Evolutionary conservation across 2,888 invertebrate species (phyloP), one percentile per base, ranked within the genome.

Genomic region (Hesperia comma): DNA sequence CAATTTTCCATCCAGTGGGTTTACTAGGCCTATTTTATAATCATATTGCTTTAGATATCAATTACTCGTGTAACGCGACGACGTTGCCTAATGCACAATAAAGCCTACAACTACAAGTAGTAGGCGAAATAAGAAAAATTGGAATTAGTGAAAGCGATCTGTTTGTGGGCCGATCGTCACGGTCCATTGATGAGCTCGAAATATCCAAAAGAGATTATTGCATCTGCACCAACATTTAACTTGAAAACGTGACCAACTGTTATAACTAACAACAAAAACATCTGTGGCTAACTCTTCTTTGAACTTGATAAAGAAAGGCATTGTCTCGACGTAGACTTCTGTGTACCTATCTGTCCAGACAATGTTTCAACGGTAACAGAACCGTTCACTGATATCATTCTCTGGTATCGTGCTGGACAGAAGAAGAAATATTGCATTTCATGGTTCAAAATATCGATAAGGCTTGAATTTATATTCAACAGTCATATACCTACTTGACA

Each of bases 121-220:
- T 40, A 53, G 51, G 51, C 14, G 64, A 69, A 68, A 64, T 53
- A 75, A 73, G 69, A 75, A 75, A 71, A 69, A 71, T 72, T 74
- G 72, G 68, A 66, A 57, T 66, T 58, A 74, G 83, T 79, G 83
- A 85, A 86, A 86, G 85, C 77, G 68, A 19, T 64, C 63, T 64
- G 74, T 74, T 77, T 77, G 71, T 82, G 72, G 80, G 70, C 32
- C 80, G 71, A 57, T 61, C 63, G 80, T 78, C 72, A 70, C 74
- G 79, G 77, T 80, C 79, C 77, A 77, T 60, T 79, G 72, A 43
- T 12, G 40, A 46, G 55, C 40, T 37, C 19, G 37, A 49, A 37
- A 55, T 63, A 26, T 46, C 43, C 62, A 55, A 43, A 41, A 55
- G 14, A 55, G 51, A 61, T 61, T 61, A 54, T 43, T 58, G 58